Evolutionary conservation across 1,140 invertebrate genomes (phyloP), one percentile per base, ranked within the genome.

Genomic region (Calosoma granatense): DNA sequence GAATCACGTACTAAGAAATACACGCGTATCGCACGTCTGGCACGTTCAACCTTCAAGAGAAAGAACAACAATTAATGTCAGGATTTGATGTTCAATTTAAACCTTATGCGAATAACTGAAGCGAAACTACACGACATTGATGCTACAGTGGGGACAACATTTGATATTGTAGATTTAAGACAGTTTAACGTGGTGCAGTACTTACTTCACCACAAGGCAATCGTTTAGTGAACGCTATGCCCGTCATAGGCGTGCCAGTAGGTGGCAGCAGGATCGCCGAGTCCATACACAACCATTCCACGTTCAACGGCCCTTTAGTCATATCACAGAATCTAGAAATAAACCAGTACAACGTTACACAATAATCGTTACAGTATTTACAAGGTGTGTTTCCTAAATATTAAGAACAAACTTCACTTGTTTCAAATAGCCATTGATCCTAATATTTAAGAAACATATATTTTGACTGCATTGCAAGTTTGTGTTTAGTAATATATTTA

Each of bases 161-260:
- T 55, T 2, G 22, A 19, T 39, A n/a, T 30, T 43, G n/a, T 6
- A 15, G 6, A 6, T 9, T 51, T 51, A 51, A 9, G 9, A 15
- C 43, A 15, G 17, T 6, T 20, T 22, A 53, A 6, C 22, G 22
- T 4, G 17, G 9, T 51, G 22, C 1, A 47, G n/a, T 53, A 69
- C 66, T 69, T 72, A 88, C 90, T 76, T 98, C 94, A 56, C 94
- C 96, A 75, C 94, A 97, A 2, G 97, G 94, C 47, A 98, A 74
- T 64, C 96, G 76, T 71, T 97, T 95, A 47, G 85, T 89, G 69
- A 99, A 97, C 63, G 90, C 87, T 63, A 98, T 94, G 0, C 94
- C 94, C 19, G 94, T 97, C 76, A 98, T 84, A 0, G 96, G 94
- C 0, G 95, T 97, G 14, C 91, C 89, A n/a, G 92, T 96, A 1